Evolutionary conservation across 2,888 invertebrate species (phyloP).

Genomic region (Drosophila longiperda): DNA sequence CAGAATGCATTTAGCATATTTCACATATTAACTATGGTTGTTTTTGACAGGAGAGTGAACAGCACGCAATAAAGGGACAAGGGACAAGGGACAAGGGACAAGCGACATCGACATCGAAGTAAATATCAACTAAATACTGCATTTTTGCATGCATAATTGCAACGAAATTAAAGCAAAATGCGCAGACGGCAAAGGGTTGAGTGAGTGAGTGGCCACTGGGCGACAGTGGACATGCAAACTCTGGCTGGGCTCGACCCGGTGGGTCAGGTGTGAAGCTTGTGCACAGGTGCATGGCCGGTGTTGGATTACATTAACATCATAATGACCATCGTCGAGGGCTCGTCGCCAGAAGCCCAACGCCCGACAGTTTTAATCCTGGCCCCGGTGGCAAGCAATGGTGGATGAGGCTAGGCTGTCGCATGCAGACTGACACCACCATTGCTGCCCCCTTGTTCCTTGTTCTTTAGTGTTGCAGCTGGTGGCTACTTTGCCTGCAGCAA

Average conservation of each 20-base stretch:
- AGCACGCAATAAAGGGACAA: conserved; percentile 70
- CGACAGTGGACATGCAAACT: conserved; percentile 46
- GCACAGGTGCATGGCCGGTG: conserved; percentile 74
- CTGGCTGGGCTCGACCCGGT: conserved; percentile 49
- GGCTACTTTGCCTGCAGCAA: conserved; percentile 32
- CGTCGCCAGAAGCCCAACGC: conserved; percentile 50
- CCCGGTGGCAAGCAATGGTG: conserved; percentile 19
- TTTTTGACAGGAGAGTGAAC: conserved; percentile 19
- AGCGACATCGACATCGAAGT: conserved; percentile 21
- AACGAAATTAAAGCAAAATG: conserved; percentile 75
- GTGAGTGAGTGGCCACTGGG: conserved; percentile 28
- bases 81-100: background rate
- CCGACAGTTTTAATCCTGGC: conserved; percentile 70
- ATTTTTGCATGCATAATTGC: conserved; percentile 80
- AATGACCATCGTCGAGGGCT: conserved; percentile 63
- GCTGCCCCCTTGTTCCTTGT: background rate
- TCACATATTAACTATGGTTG: conserved; percentile 69
- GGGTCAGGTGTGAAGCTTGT: conserved; percentile 69
- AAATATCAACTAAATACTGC: conserved; percentile 72
- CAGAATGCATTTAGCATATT: conserved; percentile 64
- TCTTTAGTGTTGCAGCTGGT: conserved; percentile 28
- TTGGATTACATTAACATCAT: conserved; percentile 80
- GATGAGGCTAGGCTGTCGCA: conserved; percentile 19
- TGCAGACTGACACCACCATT: conserved; percentile 22
- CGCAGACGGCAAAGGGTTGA: conserved; percentile 33